phyloP scores from a whole-genome alignment of 2,888 invertebrate species.

The Euplexia lucipara region DNA sequence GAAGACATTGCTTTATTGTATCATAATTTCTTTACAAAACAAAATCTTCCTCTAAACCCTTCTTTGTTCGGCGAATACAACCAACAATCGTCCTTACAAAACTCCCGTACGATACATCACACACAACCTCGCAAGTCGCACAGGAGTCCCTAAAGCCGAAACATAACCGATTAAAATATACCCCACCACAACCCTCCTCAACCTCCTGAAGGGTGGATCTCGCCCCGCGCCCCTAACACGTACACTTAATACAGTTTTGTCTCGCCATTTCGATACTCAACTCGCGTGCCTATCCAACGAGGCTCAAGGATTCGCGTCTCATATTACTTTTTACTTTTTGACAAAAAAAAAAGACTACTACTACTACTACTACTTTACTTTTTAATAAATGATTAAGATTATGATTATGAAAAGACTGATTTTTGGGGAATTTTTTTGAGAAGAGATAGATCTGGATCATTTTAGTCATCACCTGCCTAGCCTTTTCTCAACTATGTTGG shows the following conservation, averaged over 20 bases:
- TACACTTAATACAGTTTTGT: slow-evolving; percentile 87
- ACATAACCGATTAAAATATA: slow-evolving; percentile 55
- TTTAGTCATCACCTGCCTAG: too few relatives aligned
- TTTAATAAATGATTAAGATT: too few relatives aligned
- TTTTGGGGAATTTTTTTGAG: too few relatives aligned
- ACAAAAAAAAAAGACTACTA: too few relatives aligned
- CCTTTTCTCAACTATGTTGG: too few relatives aligned
- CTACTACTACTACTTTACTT: too few relatives aligned
- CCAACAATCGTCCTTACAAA: slow-evolving; percentile 15
- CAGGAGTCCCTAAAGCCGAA: slow-evolving; percentile 36
- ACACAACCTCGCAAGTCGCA: slow-evolving; percentile 27
- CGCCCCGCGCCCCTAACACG: slow-evolving; percentile 68
- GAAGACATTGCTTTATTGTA: too few relatives aligned
- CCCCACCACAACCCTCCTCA: slow-evolving; percentile 65
- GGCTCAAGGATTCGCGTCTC: slow-evolving; percentile 20
- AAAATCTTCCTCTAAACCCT: slow-evolving; percentile 1
- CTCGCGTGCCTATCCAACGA: slow-evolving; percentile 76
- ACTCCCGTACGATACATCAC: slow-evolving; percentile 20
- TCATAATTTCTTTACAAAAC: neutral
- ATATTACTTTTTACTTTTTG: slow-evolving; percentile 21
- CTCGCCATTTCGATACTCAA: slow-evolving; percentile 87
- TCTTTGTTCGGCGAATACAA: neutral
- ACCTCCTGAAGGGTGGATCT: slow-evolving; percentile 52
- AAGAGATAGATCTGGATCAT: too few relatives aligned
- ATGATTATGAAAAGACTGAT: too few relatives aligned